These are phyloP conservation scores for Nesometra sesokonis DNA, from an alignment of 35 echinoderm and acorn worm genomes.

Conservation along the genomic window DNA sequence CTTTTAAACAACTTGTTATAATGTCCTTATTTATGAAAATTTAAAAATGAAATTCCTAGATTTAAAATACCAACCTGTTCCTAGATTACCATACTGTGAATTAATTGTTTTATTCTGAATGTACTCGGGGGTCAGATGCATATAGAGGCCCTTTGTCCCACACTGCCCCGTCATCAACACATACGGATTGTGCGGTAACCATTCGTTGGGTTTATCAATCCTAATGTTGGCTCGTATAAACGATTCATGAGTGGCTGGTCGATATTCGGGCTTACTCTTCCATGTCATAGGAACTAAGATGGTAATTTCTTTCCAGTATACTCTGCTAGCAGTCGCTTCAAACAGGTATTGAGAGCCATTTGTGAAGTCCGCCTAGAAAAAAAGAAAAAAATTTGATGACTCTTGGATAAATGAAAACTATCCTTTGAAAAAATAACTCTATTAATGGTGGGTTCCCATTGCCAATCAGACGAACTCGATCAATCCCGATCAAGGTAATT, in stretches of 20 bases:
- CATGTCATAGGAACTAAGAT: not conserved
- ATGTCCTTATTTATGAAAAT: too few relatives aligned
- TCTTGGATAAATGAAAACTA: too few relatives aligned
- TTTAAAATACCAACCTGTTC: not conserved
- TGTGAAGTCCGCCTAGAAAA: not conserved
- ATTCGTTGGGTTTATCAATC: slow-evolving; percentile 1
- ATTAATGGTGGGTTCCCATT: too few relatives aligned
- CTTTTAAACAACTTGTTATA: too few relatives aligned
- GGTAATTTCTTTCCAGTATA: slow-evolving; percentile 4
- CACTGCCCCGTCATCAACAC: not conserved
- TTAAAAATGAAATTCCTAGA: too few relatives aligned
- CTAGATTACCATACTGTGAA: not conserved
- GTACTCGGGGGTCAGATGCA: slow-evolving; percentile 6
- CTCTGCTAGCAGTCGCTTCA: not conserved
- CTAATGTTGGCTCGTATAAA: not conserved
- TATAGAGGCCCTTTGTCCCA: not conserved
- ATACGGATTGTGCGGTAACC: not conserved
- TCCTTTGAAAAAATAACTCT: too few relatives aligned
- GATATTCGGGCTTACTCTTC: not conserved
- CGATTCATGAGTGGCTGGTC: not conserved
- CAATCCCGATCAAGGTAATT: too few relatives aligned
- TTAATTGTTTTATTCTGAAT: not conserved
- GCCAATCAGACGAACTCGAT: too few relatives aligned
- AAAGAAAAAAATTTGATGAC: not conserved
- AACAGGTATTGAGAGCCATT: not conserved